Evolutionary conservation across 2,888 invertebrate genomes (phyloP), one percentile per base, ranked within the genome.

Genomic region (Parthenolecanium corni): DNA sequence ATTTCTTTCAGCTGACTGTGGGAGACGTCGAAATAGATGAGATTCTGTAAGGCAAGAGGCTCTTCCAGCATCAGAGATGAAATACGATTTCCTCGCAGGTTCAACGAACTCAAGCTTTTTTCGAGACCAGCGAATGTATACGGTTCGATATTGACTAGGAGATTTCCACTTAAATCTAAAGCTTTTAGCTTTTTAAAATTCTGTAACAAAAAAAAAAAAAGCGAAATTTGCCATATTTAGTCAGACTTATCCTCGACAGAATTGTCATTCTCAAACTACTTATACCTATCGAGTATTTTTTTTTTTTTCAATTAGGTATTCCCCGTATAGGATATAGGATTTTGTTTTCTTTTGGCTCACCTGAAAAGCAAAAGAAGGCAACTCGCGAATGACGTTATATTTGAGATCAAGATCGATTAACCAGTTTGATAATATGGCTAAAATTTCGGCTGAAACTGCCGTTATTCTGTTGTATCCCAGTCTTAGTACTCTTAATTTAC

Each of bases 391-490:
- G 2, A 92, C 84, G 73, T 93, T 93, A 66, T 87, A 81, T 0
- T 89, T 84, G 31, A 93, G 76, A 0, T 85, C 83, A 62, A 93
- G 75, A n/a, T 81, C 82, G 0, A 85, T 82, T 66, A 75, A 68
- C 70, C 81, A 80, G 63, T 84, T 82, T 0, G 86, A 84, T 44
- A 87, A 79, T 0, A 86, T 82, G 65, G 82, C 78, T 1, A 90
- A 76, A 65, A 89, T 84, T 68, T 88, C 89, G 9, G 82, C 82
- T 0, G 89, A 89, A 47, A 91, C 73, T 0, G 89, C 91, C 0
- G 89, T 89, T 3, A 93, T 86, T 67, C 91, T 79, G 73, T 93
- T 93, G 73, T 84, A 91, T 67, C 90, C 89, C 66, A 92, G 74
- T 70, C 86, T 85, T 0, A 92, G 78, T 12, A 83, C 81, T 2